Conservation (phyloP, 1,140 invertebrate genomes). For the Druon quercuslanigerum region DNA sequence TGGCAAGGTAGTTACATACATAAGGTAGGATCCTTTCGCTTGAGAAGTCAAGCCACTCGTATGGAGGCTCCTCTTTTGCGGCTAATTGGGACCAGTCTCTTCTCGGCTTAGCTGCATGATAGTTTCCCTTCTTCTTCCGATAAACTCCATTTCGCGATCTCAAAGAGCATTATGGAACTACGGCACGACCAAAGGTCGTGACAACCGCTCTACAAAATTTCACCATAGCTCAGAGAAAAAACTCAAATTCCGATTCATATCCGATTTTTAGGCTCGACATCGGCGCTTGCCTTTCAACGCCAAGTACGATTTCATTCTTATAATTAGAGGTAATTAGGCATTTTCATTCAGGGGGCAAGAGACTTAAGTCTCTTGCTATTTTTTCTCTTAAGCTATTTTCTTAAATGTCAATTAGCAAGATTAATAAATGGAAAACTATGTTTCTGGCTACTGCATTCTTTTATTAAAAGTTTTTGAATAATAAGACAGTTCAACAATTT, state of each 20-base stretch:
- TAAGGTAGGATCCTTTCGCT: slow-evolving; percentile 59
- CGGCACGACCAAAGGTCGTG: slow-evolving; percentile 19
- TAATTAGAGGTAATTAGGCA: not conserved
- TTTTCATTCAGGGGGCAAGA: no score
- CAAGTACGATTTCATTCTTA: not conserved
- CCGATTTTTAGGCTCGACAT: not conserved
- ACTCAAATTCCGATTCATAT: slow-evolving; percentile 3
- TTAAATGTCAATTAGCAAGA: no score
- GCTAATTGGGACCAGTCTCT: slow-evolving; percentile 56
- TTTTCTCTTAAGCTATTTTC: no score
- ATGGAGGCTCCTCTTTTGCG: slow-evolving; percentile 52
- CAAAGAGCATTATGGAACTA: slow-evolving; percentile 13
- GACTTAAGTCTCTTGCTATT: no score
- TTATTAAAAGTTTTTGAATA: no score
- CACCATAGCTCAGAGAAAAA: not conserved
- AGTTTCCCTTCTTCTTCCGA: slow-evolving; percentile 31
- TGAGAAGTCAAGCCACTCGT: slow-evolving; percentile 47
- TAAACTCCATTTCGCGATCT: slow-evolving; percentile 20
- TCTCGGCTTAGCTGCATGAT: slow-evolving; percentile 17
- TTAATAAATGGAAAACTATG: no score
- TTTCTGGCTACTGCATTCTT: no score
- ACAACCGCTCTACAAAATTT: slow-evolving; percentile 14
- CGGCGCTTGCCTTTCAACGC: not conserved
- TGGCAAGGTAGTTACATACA: slow-evolving; percentile 52
- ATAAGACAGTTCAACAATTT: no score